A percentile compares a stretch with the other conserved stretches of the same genome.
These are phyloP conservation scores for Nudaria mundana DNA, from an alignment of 2,888 invertebrate species.

Conservation along the genomic window DNA sequence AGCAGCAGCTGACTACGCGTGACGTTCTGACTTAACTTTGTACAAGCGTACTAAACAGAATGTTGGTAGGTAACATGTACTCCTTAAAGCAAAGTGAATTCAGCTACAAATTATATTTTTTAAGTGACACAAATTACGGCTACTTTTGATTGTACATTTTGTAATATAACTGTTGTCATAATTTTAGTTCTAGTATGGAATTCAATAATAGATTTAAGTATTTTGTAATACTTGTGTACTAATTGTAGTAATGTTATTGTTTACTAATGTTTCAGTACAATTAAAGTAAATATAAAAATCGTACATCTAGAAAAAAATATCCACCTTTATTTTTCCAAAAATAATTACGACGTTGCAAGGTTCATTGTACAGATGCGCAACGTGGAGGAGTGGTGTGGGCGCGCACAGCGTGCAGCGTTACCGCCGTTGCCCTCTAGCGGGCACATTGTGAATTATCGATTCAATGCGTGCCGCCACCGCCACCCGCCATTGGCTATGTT, in stretches of 20 bases:
- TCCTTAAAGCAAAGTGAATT: neutral
- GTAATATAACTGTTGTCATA: no score
- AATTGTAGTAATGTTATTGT: no score
- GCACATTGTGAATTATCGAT: constrained; percentile 79
- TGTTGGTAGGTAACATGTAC: constrained; percentile 13
- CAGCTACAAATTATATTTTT: neutral
- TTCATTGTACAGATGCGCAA: constrained; percentile 65
- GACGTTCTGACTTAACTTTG: constrained; percentile 64
- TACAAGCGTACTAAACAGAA: constrained; percentile 35
- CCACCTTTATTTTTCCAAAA: no score
- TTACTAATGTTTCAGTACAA: no score
- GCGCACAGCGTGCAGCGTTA: constrained; percentile 63
- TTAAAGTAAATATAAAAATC: no score
- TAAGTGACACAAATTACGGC: neutral
- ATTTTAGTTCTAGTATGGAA: no score
- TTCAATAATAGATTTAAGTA: no score
- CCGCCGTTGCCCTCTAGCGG: constrained; percentile 76
- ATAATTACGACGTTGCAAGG: constrained; percentile 58
- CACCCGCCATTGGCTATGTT: constrained; percentile 67
- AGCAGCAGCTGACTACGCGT: constrained; percentile 85
- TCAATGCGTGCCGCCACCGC: constrained; percentile 58
- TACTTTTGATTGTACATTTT: neutral
- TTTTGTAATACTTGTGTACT: no score
- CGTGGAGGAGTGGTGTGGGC: constrained; percentile 74
- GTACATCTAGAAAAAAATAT: no score